Conservation (phyloP, 2,113 vertebrate species). For the Sorex fumeus region DNA sequence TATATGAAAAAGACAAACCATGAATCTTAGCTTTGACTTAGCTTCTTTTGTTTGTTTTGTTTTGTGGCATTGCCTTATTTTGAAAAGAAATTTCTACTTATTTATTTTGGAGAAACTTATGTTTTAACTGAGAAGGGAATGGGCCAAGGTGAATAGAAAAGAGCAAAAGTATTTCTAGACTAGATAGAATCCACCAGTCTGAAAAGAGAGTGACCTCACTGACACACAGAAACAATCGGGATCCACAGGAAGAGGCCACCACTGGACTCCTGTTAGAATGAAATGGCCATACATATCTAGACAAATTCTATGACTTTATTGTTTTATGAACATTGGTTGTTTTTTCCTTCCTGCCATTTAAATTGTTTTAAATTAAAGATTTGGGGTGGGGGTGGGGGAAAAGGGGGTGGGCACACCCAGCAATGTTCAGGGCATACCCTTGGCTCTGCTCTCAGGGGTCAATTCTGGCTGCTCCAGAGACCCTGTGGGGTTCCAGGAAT, state of each 20-base stretch:
- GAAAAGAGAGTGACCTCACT: slow-evolving; percentile 73
- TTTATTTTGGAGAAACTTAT: not conserved
- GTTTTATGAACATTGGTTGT: not conserved
- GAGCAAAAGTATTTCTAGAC: slow-evolving; percentile 73
- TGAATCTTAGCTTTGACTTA: slow-evolving; percentile 30
- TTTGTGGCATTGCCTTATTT: not conserved
- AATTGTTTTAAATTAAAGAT: not conserved
- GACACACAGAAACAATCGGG: slow-evolving; percentile 78
- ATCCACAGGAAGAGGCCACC: slow-evolving; percentile 73
- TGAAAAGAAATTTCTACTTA: slow-evolving; percentile 3
- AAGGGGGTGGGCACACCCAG: not conserved
- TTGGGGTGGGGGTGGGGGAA: too few relatives aligned
- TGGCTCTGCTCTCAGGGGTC: too few relatives aligned
- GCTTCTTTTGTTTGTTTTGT: slow-evolving; percentile 33
- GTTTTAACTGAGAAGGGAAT: slow-evolving; percentile 39
- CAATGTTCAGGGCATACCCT: not conserved
- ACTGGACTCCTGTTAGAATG: slow-evolving; percentile 70
- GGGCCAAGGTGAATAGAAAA: slow-evolving; percentile 2
- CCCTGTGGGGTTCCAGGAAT: too few relatives aligned
- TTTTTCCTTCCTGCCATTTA: slow-evolving; percentile 11
- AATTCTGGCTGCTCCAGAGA: too few relatives aligned
- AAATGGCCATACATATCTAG: slow-evolving; percentile 72
- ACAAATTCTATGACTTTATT: slow-evolving; percentile 69
- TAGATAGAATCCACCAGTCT: slow-evolving; percentile 70
- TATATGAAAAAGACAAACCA: slow-evolving; percentile 35